Conservation (phyloP, 2,113 vertebrate genomes). For the Chloropsis cyanopogon region DNA sequence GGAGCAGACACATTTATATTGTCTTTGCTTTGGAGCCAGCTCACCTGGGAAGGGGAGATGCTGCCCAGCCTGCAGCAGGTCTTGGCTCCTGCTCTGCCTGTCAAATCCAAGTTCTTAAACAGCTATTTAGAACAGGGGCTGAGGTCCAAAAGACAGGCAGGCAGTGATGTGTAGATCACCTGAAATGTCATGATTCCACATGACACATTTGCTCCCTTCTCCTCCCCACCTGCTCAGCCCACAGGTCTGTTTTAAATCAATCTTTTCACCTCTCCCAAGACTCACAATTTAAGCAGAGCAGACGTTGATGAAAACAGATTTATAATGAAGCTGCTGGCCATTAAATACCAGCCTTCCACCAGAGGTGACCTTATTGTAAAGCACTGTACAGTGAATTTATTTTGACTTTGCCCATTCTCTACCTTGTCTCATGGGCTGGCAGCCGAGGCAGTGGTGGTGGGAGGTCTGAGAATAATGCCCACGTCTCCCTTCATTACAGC, state of each 20-base stretch:
- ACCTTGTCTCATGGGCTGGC: neutral
- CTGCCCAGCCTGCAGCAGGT: slow-evolving; percentile 22
- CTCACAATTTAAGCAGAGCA: slow-evolving; percentile 36
- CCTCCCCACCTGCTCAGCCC: slow-evolving; percentile 26
- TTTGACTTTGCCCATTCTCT: neutral
- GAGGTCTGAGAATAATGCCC: slow-evolving; percentile 3
- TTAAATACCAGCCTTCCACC: slow-evolving; percentile 29
- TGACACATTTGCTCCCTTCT: slow-evolving; percentile 1
- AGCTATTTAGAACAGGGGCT: slow-evolving; percentile 24
- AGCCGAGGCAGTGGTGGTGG: neutral
- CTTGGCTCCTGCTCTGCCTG: slow-evolving; percentile 39
- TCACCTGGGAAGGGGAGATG: neutral
- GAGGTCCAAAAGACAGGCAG: neutral
- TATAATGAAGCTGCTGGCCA: slow-evolving; percentile 30
- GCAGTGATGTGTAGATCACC: slow-evolving; percentile 34
- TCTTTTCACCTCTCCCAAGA: slow-evolving; percentile 21
- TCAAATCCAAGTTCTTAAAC: slow-evolving; percentile 42
- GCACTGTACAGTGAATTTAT: neutral
- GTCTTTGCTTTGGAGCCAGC: neutral
- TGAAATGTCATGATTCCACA: neutral
- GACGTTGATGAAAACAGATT: neutral
- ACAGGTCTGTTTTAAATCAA: slow-evolving; percentile 30
- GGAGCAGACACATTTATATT: neutral
- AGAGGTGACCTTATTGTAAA: slow-evolving; percentile 43
- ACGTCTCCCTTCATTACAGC: neutral